Conservation (phyloP, 2,113 vertebrate genomes). For the Caloenas nicobarica region DNA sequence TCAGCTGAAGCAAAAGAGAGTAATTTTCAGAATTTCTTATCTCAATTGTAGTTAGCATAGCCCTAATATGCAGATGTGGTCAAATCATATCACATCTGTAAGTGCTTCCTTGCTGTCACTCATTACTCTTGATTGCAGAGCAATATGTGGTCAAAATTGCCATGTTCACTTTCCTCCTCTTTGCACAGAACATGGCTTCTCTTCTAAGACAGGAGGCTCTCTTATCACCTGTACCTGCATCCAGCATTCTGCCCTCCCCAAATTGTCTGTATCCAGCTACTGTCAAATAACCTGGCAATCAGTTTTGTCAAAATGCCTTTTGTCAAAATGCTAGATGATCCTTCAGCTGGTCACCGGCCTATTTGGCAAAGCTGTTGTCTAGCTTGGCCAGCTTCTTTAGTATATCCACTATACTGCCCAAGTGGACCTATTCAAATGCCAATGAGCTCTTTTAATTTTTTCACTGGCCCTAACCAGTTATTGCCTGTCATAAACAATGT, state of each 20-base stretch:
- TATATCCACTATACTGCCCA: not conserved
- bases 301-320: not conserved
- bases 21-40: not conserved
- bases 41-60: fast-evolving
- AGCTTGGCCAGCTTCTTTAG: not conserved
- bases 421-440: not conserved
- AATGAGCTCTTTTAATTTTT: not conserved
- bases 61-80: not conserved
- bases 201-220: not conserved
- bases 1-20: not conserved
- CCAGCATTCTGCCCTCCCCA: not conserved
- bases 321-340: not conserved
- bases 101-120: not conserved
- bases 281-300: not conserved
- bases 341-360: not conserved
- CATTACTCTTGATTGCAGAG: not conserved
- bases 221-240: not conserved
- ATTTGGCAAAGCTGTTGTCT: not conserved
- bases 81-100: not conserved
- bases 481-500: not conserved
- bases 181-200: not conserved
- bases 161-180: not conserved
- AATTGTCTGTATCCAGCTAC: not conserved
- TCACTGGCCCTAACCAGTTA: not conserved
- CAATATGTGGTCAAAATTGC: not conserved